These are phyloP conservation scores for Agraylea sexmaculata DNA, from an alignment of 1,140 invertebrate genomes.

Conservation along the genomic window DNA sequence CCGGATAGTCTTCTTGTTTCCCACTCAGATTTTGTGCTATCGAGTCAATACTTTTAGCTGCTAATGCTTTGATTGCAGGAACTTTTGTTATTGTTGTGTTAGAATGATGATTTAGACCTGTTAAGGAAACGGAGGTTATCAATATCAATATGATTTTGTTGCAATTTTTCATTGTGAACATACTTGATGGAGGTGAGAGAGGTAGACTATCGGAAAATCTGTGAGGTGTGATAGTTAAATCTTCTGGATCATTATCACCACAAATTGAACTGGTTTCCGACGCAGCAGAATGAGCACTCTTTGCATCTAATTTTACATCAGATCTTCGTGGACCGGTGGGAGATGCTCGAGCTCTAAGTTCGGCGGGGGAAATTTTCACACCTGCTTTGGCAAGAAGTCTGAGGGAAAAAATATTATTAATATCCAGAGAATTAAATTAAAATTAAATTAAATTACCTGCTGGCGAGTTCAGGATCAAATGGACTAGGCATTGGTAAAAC, in stretches of 20 bases:
- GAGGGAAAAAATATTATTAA: slow-evolving; percentile 22
- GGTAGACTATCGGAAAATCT: slow-evolving; percentile 33
- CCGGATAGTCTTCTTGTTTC: slow-evolving; percentile 36
- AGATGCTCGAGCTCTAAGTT: slow-evolving; percentile 66
- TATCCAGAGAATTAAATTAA: too few species aligned
- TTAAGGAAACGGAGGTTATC: slow-evolving; percentile 20
- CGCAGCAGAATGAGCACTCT: slow-evolving; percentile 43
- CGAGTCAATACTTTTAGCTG: slow-evolving; percentile 50
- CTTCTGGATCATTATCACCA: slow-evolving; percentile 69
- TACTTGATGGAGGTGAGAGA: slow-evolving; percentile 37
- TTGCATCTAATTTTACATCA: slow-evolving; percentile 63
- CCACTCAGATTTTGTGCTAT: slow-evolving; percentile 27
- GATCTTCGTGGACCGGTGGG: slow-evolving; percentile 69
- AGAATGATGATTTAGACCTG: slow-evolving; percentile 42
- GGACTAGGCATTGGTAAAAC: slow-evolving; percentile 82
- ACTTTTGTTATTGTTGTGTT: slow-evolving; percentile 46
- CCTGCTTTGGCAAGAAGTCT: slow-evolving; percentile 74
- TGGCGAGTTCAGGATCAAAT: slow-evolving; percentile 78
- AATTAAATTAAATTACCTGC: slow-evolving; percentile 32
- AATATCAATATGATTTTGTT: background rate
- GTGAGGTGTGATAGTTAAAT: slow-evolving; percentile 49
- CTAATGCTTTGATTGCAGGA: slow-evolving; percentile 43
- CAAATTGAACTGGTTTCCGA: slow-evolving; percentile 59
- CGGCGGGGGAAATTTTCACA: slow-evolving; percentile 73
- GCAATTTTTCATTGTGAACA: slow-evolving; percentile 10